These are phyloP conservation scores for Epinephelus coioides DNA, from an alignment of 2,797 vertebrate genomes.

Conservation along the genomic window DNA sequence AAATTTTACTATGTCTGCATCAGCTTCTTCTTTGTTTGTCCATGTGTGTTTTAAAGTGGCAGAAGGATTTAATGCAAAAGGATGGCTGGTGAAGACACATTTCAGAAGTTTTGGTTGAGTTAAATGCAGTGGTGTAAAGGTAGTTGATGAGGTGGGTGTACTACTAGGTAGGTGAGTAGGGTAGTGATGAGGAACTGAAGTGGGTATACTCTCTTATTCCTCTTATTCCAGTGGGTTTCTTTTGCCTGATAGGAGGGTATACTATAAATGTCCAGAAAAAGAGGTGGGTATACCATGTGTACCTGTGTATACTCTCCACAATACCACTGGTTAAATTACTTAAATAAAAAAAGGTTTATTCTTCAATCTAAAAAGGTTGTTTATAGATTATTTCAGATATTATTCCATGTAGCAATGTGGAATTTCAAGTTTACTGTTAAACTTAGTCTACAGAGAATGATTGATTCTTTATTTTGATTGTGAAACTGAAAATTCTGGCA, in stretches of 20 bases:
- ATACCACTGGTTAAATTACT: too few species aligned
- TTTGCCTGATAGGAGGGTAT: too few species aligned
- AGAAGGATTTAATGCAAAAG: background rate
- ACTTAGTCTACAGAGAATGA: background rate
- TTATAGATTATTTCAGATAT: background rate
- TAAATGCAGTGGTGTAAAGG: too few species aligned
- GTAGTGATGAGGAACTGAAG: too few species aligned
- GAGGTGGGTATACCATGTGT: too few species aligned
- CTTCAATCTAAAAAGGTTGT: background rate
- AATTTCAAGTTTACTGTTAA: background rate
- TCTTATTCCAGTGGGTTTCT: too few species aligned
- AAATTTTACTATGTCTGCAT: background rate
- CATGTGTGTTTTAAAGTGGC: background rate
- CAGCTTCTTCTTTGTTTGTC: background rate
- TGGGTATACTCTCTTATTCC: too few species aligned
- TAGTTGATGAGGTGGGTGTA: too few species aligned
- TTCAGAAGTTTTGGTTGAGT: background rate
- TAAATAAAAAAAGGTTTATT: background rate
- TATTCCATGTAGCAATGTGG: background rate
- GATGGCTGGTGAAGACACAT: background rate
- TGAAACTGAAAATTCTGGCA: background rate
- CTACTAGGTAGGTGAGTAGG: too few species aligned
- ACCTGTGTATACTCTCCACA: too few species aligned
- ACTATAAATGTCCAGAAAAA: too few species aligned
- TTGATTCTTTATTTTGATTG: background rate